Conservation (phyloP, 1,140 invertebrate genomes). For the Hypsibius dujardini region DNA sequence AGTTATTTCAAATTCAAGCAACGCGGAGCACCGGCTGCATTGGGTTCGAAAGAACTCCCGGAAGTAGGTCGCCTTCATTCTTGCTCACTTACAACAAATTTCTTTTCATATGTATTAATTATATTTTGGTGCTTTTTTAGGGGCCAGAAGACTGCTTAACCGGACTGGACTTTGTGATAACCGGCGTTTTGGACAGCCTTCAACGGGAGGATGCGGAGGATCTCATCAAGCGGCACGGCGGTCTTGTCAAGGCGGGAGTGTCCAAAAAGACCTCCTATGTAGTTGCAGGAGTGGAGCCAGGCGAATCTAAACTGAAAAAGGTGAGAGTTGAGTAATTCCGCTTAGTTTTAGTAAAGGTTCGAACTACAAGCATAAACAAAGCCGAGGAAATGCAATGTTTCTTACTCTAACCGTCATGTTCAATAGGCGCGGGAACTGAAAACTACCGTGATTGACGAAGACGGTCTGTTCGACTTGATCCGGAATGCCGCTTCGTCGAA, state of each 20-base stretch:
- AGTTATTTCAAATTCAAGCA: background rate
- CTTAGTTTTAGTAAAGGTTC: slow-evolving; percentile 15
- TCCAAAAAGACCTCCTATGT: slow-evolving; percentile 66
- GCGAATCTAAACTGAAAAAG: slow-evolving; percentile 61
- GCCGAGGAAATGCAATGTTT: slow-evolving; percentile 9
- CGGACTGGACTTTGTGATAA: slow-evolving; percentile 59
- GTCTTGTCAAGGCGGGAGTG: slow-evolving; percentile 49
- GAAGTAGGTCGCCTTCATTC: too few species aligned
- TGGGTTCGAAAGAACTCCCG: slow-evolving; percentile 6
- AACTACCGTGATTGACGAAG: slow-evolving; percentile 56
- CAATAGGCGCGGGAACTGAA: slow-evolving; percentile 44
- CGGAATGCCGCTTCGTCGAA: slow-evolving; percentile 35
- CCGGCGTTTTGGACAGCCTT: slow-evolving; percentile 70
- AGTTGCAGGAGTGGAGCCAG: slow-evolving; percentile 61
- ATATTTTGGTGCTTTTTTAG: slow-evolving; percentile 32
- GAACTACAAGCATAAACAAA: slow-evolving; percentile 3
- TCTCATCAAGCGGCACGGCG: slow-evolving; percentile 60
- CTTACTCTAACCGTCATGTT: background rate
- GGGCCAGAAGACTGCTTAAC: slow-evolving; percentile 54
- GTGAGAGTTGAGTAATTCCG: too few species aligned
- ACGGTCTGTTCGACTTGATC: slow-evolving; percentile 63
- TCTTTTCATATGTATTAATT: slow-evolving; percentile 19
- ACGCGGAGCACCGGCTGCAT: background rate
- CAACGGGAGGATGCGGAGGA: slow-evolving; percentile 57
- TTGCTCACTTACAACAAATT: background rate